Evolutionary conservation across 2,888 invertebrate species (phyloP), one percentile per base, ranked within the genome.

Genomic region (Rhimphoctona megacephalus): DNA sequence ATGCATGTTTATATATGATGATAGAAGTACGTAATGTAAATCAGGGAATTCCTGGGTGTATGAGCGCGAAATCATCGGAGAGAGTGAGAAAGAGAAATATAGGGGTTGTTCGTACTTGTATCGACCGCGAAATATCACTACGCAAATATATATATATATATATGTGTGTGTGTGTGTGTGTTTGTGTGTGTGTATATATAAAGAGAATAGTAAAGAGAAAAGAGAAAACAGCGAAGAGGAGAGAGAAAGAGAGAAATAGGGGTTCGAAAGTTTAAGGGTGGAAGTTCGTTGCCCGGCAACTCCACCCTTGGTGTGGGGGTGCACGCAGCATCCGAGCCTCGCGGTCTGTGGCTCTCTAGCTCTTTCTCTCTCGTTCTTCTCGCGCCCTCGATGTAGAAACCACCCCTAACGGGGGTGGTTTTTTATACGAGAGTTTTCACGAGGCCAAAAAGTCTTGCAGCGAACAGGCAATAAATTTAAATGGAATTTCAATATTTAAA

Each of bases 261-360:
- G 90, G 90, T 70, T 90, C 89, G 90, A 89, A 90, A 90, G 92
- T 92, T 93, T 91, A 92, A 93, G 94, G 94, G 93, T 93, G 92
- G 93, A 92, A 91, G 91, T 88, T 89, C 90, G 94, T 94, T 93
- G 94, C 94, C 89, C 92, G 90, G 94, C 94, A 94, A 94, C 94
- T 89, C 88, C 89, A 88, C 90, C 90, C 90, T 89, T 61, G 14
- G 69, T 11, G 64, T 39, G 72, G 64, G 70, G 72, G 72, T 67
- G 69, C 69, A 64, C 70, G 19, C 83, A 85, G 80, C 84, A 85
- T 85, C 84, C 80, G 61, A 70, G 80, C 76, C 43, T 79, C 49
- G 70, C 72, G 72, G 70, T 43, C 78, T 79, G 57, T 72, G 49
- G 39, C 52, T 76, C 69, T 61, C 43, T 61, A 25, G 49, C 61